These are phyloP conservation scores for Vicugna pacos DNA, from an alignment of 2,113 vertebrate genomes.

Conservation along the genomic window DNA sequence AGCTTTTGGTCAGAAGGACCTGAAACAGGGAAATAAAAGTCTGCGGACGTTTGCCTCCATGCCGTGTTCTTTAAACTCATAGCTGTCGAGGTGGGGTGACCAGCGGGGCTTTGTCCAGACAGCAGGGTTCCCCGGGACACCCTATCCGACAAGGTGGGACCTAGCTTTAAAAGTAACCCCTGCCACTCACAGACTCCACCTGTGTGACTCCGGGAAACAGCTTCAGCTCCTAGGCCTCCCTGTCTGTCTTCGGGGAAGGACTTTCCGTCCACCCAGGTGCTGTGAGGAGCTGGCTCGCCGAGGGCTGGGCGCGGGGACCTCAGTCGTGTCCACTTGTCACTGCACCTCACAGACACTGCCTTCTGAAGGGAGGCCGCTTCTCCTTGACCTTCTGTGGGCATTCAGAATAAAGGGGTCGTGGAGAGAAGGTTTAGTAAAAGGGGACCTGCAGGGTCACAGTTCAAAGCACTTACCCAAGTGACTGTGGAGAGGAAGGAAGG, in stretches of 20 bases:
- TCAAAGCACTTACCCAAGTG: not conserved
- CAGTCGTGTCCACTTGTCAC: not conserved
- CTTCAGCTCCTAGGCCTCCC: not conserved
- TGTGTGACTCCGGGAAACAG: rapidly evolving
- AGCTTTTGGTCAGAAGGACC: no score
- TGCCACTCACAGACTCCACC: not conserved
- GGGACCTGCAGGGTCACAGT: not conserved
- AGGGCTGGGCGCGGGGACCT: no score
- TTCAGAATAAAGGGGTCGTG: not conserved
- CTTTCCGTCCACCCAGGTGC: rapidly evolving
- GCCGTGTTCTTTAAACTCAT: rapidly evolving
- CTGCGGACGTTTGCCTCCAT: not conserved
- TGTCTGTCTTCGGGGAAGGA: not conserved
- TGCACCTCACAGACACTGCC: rapidly evolving
- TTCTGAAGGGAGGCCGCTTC: not conserved
- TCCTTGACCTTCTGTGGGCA: not conserved
- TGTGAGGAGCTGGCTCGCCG: rapidly evolving
- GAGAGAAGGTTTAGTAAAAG: not conserved
- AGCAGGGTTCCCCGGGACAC: not conserved
- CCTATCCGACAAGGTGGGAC: not conserved
- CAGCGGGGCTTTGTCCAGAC: no score
- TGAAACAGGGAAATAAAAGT: not conserved
- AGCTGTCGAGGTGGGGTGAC: rapidly evolving
- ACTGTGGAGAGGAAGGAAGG: not conserved
- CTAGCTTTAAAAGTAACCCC: no score